These are phyloP conservation scores for Ahaetulla prasina DNA, from an alignment of 2,113 vertebrate species.

Conservation along the genomic window DNA sequence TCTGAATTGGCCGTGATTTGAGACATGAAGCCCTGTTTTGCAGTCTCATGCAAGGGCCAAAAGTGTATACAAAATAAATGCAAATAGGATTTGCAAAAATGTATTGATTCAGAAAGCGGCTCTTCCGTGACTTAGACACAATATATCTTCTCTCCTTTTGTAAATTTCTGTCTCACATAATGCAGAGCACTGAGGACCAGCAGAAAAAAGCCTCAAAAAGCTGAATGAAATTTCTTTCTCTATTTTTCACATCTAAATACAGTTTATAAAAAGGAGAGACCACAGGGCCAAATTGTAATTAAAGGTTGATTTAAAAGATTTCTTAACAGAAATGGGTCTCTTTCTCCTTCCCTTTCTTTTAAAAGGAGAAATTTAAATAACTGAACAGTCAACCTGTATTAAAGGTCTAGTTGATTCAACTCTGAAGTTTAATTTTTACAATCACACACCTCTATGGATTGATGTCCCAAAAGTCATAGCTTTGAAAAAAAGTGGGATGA, in stretches of 20 bases:
- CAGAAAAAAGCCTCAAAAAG: conserved; percentile 63
- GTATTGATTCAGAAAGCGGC: conserved; percentile 62
- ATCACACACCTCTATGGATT: conserved; percentile 76
- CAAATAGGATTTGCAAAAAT: conserved; percentile 46
- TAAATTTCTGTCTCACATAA: conserved; percentile 63
- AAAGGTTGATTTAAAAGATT: conserved; percentile 69
- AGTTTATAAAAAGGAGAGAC: conserved; percentile 53
- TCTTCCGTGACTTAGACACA: conserved; percentile 70
- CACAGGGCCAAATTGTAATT: conserved; percentile 66
- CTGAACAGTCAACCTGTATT: conserved; percentile 52
- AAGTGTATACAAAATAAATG: conserved; percentile 47
- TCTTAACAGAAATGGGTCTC: conserved; percentile 51
- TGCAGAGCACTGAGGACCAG: conserved; percentile 61
- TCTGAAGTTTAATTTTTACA: conserved; percentile 74
- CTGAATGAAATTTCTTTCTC: conserved; percentile 59
- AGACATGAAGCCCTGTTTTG: background rate
- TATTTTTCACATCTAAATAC: conserved; percentile 54
- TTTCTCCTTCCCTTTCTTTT: conserved; percentile 49
- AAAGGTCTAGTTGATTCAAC: conserved; percentile 68
- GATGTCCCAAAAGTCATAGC: conserved; percentile 72
- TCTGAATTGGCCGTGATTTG: background rate
- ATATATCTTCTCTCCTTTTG: conserved; percentile 64
- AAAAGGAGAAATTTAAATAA: conserved; percentile 44
- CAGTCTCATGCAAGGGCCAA: background rate
- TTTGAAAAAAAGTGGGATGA: conserved; percentile 68